Evolutionary conservation across 1,140 invertebrate species (phyloP), one percentile per base, ranked within the genome.

Genomic region (Zeugodacus cucurbitae): DNA sequence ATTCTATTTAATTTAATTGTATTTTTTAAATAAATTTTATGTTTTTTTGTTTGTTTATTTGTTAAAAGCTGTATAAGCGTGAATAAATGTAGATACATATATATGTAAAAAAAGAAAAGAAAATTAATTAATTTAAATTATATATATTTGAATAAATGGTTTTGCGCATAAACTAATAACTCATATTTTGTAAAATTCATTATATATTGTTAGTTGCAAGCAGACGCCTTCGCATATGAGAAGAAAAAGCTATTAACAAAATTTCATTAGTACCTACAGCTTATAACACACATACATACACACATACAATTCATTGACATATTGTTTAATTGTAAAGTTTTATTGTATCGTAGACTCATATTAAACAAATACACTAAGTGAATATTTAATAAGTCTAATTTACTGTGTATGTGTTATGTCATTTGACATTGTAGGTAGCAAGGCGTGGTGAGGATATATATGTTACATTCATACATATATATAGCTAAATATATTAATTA

Each of bases 1-100:
- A 14, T 87, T 59, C 26, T 59, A 87, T 37, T 87, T 87, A 58
- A 59, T 59, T 59, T 58, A 87, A 59, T 64, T 64, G 59, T 87
- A 54, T 54, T 87, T 87, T 87, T 58, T 87, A 59, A 58, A 58
- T 59, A 58, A 59, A 64, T 87, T 87, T 32, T 59, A 26, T 87
- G n/a, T 87, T 59, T 32, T 44, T 10, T 44, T 78, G 32, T 48
- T 59, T 48, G 85, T 86, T 86, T 86, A 34, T 37, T 86, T 37
- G 32, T 87, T 87, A 59, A 87, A 87, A 59, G 48, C 26, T 32
- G 22, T 37, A n/a, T 59, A 87, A 32, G 32, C 54, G 20, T 59
- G 32, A 86, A 86, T 26, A 54, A 57, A 85, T 48, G 41, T 85
- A 41, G 41, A 44, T 41, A 26, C 34, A 44, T 59, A 59, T n/a